These are phyloP conservation scores for Proterorhinus semilunaris DNA, from an alignment of 2,113 vertebrate genomes.

Conservation along the genomic window DNA sequence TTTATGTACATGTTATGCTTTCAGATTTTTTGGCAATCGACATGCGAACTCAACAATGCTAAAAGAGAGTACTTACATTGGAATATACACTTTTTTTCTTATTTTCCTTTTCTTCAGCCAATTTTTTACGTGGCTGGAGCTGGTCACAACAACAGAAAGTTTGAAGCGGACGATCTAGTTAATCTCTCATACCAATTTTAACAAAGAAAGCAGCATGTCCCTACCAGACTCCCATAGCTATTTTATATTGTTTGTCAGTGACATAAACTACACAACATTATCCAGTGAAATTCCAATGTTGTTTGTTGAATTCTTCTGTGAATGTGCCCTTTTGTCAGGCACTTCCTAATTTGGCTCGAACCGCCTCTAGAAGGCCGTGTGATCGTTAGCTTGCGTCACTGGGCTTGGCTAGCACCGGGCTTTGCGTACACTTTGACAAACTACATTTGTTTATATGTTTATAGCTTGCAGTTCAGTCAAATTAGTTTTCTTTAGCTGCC, in stretches of 20 bases:
- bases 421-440: neutral
- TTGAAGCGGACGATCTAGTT: too few species aligned
- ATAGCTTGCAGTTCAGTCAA: neutral
- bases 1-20: too few species aligned
- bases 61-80: too few species aligned
- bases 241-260: neutral
- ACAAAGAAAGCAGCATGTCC: too few species aligned
- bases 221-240: too few species aligned
- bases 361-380: neutral
- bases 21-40: too few species aligned
- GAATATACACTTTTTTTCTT: too few species aligned
- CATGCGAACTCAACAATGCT: too few species aligned
- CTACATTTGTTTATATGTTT: neutral
- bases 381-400: neutral
- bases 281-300: neutral
- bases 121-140: too few species aligned
- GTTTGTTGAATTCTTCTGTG: neutral
- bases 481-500: neutral
- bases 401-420: neutral
- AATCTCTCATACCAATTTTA: too few species aligned
- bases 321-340: neutral
- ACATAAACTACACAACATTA: neutral
- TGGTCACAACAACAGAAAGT: too few species aligned
- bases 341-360: neutral
- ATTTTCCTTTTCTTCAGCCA: too few species aligned